A percentile compares a stretch with the other conserved stretches of the same genome.
These are phyloP conservation scores for Thermophis baileyi DNA, from an alignment of 2,113 vertebrate species.

Conservation along the genomic window DNA sequence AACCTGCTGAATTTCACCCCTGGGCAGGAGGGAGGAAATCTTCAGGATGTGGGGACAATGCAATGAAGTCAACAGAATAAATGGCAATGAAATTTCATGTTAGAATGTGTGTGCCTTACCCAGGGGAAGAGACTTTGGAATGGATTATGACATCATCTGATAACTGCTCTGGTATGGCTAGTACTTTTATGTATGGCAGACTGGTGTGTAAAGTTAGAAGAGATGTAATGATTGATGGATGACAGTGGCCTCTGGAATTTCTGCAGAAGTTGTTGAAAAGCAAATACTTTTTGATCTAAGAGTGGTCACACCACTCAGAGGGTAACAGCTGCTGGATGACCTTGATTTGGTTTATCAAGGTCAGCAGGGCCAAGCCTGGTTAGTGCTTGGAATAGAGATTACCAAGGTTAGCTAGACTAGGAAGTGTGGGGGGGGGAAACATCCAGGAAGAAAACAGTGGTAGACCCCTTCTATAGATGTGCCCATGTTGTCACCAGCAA, in stretches of 20 bases:
- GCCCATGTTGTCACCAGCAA: too few relatives aligned
- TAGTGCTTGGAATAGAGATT: not conserved
- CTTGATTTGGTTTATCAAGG: not conserved
- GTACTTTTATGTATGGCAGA: not conserved
- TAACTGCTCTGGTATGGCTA: not conserved
- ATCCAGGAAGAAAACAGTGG: not conserved
- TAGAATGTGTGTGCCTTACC: not conserved
- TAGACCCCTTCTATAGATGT: not conserved
- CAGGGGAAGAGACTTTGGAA: not conserved
- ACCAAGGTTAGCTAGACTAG: not conserved
- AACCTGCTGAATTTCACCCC: too few relatives aligned
- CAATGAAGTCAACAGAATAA: not conserved
- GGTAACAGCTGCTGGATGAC: not conserved
- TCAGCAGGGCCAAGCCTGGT: not conserved
- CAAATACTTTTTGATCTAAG: not conserved
- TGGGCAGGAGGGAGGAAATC: not conserved
- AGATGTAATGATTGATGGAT: not conserved
- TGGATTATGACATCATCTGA: not conserved
- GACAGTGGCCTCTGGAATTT: not conserved
- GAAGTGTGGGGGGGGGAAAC: not conserved
- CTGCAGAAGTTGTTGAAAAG: not conserved
- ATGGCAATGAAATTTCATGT: not conserved
- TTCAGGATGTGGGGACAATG: not conserved
- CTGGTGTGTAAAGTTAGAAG: not conserved
- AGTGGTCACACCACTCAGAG: not conserved